phyloP scores from a whole-genome alignment of 1,140 invertebrate genomes.

The Cotesia vestalis region DNA sequence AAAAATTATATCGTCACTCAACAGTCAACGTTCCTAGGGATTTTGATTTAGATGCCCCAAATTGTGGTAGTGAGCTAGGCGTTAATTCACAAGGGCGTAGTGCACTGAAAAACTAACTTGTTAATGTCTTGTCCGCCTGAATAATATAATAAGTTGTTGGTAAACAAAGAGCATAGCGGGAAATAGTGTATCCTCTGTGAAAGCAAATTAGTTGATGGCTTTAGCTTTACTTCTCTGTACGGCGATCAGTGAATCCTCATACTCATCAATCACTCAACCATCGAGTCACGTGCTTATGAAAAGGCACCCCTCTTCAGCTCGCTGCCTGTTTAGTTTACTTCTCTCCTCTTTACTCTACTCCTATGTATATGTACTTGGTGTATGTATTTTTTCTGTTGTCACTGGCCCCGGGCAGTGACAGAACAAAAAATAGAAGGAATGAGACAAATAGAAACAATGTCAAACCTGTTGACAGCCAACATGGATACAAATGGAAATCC shows the following conservation, averaged over 20 bases:
- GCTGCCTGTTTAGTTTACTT: background rate
- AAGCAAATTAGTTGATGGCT: slow-evolving; percentile 51
- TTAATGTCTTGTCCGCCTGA: too few species aligned
- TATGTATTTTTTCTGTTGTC: background rate
- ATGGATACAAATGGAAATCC: background rate
- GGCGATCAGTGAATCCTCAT: slow-evolving; percentile 33
- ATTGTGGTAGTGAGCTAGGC: too few species aligned
- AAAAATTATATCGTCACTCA: background rate
- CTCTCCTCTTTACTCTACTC: too few species aligned
- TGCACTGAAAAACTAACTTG: too few species aligned
- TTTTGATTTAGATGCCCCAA: too few species aligned
- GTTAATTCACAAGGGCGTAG: too few species aligned
- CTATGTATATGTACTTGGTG: too few species aligned
- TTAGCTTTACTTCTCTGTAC: slow-evolving; percentile 7
- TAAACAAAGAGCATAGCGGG: background rate
- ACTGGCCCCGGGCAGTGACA: background rate
- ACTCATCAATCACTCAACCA: slow-evolving; percentile 42
- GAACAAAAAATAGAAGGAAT: background rate
- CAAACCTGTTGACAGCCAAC: background rate
- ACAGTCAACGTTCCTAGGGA: background rate
- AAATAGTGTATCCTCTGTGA: slow-evolving; percentile 31
- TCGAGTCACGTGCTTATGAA: slow-evolving; percentile 39
- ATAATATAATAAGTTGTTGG: background rate
- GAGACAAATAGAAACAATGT: background rate
- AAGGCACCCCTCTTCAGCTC: slow-evolving; percentile 38